phyloP scores from a whole-genome alignment of 2,113 vertebrate genomes.

The Eublepharis macularius region DNA sequence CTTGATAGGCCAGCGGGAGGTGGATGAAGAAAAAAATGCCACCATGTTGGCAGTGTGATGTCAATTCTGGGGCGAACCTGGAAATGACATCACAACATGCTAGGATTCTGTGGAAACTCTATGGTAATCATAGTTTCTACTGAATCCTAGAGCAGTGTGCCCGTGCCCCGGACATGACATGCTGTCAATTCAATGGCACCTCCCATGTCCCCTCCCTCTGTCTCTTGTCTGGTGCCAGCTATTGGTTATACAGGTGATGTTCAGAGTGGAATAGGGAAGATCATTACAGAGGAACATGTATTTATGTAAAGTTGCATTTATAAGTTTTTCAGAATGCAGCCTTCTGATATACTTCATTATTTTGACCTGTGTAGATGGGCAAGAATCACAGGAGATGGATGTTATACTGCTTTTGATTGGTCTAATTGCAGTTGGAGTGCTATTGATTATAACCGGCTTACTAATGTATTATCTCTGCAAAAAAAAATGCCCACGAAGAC shows the following conservation, averaged over 20 bases:
- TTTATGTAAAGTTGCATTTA: neutral
- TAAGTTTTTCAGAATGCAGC: neutral
- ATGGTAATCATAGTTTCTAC: no score
- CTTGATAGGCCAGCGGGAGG: no score
- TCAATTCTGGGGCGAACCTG: no score
- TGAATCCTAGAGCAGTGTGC: no score
- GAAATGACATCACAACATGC: no score
- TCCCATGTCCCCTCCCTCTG: no score
- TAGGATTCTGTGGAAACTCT: no score
- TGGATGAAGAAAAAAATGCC: no score
- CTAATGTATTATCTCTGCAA: conserved; percentile 86
- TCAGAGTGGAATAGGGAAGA: neutral
- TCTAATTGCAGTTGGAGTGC: conserved; percentile 82
- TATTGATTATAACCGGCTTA: conserved; percentile 78
- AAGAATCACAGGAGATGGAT: conserved; percentile 76
- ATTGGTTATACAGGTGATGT: neutral
- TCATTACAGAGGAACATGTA: neutral
- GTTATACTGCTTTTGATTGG: conserved; percentile 88
- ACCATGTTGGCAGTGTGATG: no score
- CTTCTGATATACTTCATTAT: neutral
- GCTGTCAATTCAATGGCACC: no score
- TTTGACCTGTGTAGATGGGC: conserved; percentile 61
- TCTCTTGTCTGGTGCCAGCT: no score
- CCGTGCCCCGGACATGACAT: no score
- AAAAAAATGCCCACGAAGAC: conserved; percentile 69